phyloP scores from a whole-genome alignment of 2,113 vertebrate genomes.

The Myotis yumanensis region DNA sequence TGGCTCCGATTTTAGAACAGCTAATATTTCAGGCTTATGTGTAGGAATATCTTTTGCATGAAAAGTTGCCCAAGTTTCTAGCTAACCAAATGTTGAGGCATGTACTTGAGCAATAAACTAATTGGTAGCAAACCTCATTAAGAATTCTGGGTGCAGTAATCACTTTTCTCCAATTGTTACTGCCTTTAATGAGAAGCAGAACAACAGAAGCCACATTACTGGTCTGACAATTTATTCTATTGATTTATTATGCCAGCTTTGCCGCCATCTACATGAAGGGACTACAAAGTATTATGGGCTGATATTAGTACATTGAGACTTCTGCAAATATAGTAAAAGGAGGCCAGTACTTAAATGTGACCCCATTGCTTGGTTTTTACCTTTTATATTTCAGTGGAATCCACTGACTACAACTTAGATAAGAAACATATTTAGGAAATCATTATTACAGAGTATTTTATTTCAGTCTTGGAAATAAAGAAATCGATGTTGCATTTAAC shows the following conservation, averaged over 20 bases:
- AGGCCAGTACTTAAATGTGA: background rate
- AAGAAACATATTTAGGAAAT: background rate
- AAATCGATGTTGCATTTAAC: conserved; percentile 17
- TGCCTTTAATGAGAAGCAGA: conserved; percentile 82
- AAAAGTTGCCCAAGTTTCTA: conserved; percentile 58
- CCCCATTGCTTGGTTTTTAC: background rate
- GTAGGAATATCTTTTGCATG: conserved; percentile 48
- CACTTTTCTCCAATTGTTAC: conserved; percentile 80
- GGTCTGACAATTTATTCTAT: conserved; percentile 80
- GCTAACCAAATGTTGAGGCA: conserved; percentile 68
- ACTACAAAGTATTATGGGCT: conserved; percentile 73
- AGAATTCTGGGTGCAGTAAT: conserved; percentile 74
- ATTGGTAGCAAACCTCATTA: conserved; percentile 82
- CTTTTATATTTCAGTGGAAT: background rate
- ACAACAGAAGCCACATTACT: conserved; percentile 77
- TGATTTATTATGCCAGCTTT: conserved; percentile 81
- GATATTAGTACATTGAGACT: conserved; percentile 70
- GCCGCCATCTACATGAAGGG: conserved; percentile 69
- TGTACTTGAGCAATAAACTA: conserved; percentile 79
- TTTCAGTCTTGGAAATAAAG: background rate
- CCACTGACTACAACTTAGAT: background rate
- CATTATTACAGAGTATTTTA: background rate
- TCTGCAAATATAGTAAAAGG: conserved; percentile 44
- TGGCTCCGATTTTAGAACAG: background rate
- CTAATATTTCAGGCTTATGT: conserved; percentile 38